phyloP scores from a whole-genome alignment of 2,888 invertebrate genomes.

The Macrophya annulata region DNA sequence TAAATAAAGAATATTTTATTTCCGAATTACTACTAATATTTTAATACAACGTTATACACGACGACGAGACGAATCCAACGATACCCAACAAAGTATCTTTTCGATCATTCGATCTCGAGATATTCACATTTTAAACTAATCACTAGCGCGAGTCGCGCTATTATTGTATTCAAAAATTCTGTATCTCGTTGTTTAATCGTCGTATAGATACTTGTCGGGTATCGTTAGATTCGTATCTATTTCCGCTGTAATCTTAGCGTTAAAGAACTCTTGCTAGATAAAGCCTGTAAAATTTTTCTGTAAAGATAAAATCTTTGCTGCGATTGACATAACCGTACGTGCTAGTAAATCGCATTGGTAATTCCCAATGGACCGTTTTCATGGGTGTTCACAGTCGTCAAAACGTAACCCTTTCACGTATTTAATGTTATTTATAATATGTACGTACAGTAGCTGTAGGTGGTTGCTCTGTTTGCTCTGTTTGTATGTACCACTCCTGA shows the following conservation, averaged over 20 bases:
- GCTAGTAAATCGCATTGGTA: background rate
- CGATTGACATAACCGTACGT: background rate
- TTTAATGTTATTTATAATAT: slow-evolving; percentile 9
- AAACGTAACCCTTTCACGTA: slow-evolving; percentile 19
- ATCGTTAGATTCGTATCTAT: background rate
- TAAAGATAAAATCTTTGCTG: background rate
- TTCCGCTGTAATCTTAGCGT: background rate
- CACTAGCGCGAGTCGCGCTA: background rate
- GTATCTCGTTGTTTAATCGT: background rate
- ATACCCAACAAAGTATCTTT: background rate
- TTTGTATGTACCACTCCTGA: slow-evolving; percentile 3
- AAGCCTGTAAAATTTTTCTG: background rate
- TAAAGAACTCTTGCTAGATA: too few relatives aligned
- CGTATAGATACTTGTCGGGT: background rate
- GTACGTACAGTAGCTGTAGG: background rate
- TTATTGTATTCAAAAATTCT: background rate
- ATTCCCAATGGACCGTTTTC: background rate
- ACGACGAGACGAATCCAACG: background rate
- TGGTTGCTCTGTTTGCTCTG: background rate
- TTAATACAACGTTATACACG: background rate
- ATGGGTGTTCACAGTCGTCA: background rate
- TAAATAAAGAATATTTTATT: background rate
- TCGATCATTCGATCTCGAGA: background rate
- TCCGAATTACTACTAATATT: background rate
- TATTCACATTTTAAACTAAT: background rate